Evolutionary conservation across 2,888 invertebrate genomes (phyloP).

Genomic region (Gymnosoma rotundatum): DNA sequence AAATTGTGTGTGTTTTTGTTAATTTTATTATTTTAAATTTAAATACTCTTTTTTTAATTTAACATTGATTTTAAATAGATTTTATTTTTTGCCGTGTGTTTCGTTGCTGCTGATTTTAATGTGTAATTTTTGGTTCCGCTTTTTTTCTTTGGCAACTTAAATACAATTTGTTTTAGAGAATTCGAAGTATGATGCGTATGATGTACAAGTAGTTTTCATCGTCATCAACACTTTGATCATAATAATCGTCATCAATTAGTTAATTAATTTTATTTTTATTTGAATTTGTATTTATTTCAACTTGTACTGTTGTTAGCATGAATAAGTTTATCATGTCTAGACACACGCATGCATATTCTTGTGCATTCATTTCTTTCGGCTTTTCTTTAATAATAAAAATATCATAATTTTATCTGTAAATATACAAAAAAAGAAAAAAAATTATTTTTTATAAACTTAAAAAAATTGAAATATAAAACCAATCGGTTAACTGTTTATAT

Average conservation of each 20-base stretch:
- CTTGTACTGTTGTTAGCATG: slow-evolving; percentile 27
- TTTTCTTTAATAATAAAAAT: neutral
- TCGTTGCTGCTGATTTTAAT: slow-evolving; percentile 9
- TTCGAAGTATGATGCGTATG: slow-evolving; percentile 29
- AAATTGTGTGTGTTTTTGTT: slow-evolving; percentile 27
- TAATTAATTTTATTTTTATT: slow-evolving; percentile 6
- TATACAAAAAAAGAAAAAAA: slow-evolving; percentile 27
- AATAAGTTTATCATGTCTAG: slow-evolving; percentile 57
- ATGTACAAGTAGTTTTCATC: slow-evolving; percentile 18
- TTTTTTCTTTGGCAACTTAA: slow-evolving; percentile 48
- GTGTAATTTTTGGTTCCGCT: slow-evolving; percentile 61
- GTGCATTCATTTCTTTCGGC: slow-evolving; percentile 25
- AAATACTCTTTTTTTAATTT: slow-evolving; percentile 19
- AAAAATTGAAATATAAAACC: neutral
- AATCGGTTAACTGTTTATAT: too few relatives aligned
- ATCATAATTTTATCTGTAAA: slow-evolving; percentile 55
- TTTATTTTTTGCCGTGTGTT: slow-evolving; percentile 17
- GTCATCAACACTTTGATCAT: slow-evolving; percentile 12
- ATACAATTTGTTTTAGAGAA: slow-evolving; percentile 36
- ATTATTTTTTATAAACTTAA: slow-evolving; percentile 26
- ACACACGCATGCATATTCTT: slow-evolving; percentile 28
- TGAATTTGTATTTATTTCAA: slow-evolving; percentile 21
- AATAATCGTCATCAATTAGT: neutral
- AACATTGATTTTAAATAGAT: slow-evolving; percentile 53
- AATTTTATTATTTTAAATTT: neutral